Evolutionary conservation across 2,113 vertebrate species (phyloP), one percentile per base, ranked within the genome.

Genomic region (Nerophis lumbriciformis): DNA sequence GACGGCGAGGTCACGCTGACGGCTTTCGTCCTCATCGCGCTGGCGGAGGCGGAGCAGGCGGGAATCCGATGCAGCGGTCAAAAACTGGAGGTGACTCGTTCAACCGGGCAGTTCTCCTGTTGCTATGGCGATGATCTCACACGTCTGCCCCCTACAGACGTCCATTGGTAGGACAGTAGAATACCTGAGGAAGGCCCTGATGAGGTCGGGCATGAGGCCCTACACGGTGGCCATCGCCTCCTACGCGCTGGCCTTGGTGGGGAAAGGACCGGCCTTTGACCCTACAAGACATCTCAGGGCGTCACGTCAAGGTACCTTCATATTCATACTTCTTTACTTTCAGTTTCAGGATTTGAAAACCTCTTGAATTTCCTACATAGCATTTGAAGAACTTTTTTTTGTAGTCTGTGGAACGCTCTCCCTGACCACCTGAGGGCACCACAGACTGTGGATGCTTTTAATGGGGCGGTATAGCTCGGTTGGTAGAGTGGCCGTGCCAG

Each of bases 191-290:
- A 53, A 4, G 54, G 79, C 53, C 5, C 85, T 94, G 9, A 0
- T 14, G 19, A 42, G 0, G 0, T 21, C 7, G 0, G 54, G 94
- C 12, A 15, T 42, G 61, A 83, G 92, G 5, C 90, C 94, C 0
- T 97, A 98, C 80, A 90, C 92, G 0, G 90, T 93, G 63, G 94
- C 94, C 67, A 85, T 98, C 39, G 12, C 85, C 1, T 90, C 91
- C 53, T 96, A 96, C 0, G 94, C 96, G 0, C 75, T 97, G 68
- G 83, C 92, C 51, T 53, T 92, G 58, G 44, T 73, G 38, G 63
- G 61, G 7, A 10, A 61, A 0, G 1, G 35, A 47, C 35, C 47
- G 1, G 21, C 1, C 2, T 55, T 11, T 42, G 48, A 66, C 59
- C 68, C 55, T 1, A 58, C 13, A 6, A 11, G 8, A 3, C 0